Percentiles rank a stretch among this genome's conserved stretches.
phyloP scores from a whole-genome alignment of 2,888 invertebrate species.

The Mechanitis mazaeus region DNA sequence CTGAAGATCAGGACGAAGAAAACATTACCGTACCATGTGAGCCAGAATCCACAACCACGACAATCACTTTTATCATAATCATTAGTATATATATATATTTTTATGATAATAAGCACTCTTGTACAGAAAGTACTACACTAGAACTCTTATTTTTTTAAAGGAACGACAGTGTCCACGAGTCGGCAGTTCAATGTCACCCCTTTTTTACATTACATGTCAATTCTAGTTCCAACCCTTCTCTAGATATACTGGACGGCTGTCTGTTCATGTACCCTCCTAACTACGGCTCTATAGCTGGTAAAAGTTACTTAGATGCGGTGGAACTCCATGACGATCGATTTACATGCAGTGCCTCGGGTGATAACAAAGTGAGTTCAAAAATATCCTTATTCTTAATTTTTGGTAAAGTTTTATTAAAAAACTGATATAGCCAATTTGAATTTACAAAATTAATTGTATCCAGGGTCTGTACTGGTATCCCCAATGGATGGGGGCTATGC shows the following conservation, averaged over 20 bases:
- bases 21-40: constrained; percentile 65
- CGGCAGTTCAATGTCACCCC: too few relatives aligned
- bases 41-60: constrained; percentile 14
- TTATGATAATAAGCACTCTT: too few relatives aligned
- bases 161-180: too few relatives aligned
- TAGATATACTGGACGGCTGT: constrained; percentile 63
- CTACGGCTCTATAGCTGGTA: constrained; percentile 71
- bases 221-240: not conserved
- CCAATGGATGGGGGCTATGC: constrained; percentile 67
- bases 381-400: too few relatives aligned
- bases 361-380: constrained; percentile 39
- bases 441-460: not conserved
- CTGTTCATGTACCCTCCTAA: constrained; percentile 68
- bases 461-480: constrained; percentile 72
- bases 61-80: too few relatives aligned
- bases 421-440: not conserved
- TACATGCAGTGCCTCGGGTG: constrained; percentile 55
- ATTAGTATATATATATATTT: too few relatives aligned
- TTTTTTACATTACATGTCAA: too few relatives aligned
- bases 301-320: constrained; percentile 62
- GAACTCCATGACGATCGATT: constrained; percentile 63
- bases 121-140: too few relatives aligned
- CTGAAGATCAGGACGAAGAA: constrained; percentile 46
- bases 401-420: not conserved
- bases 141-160: too few relatives aligned